Evolutionary conservation across 2,888 invertebrate genomes (phyloP).

Genomic region (Epinotia ramella): DNA sequence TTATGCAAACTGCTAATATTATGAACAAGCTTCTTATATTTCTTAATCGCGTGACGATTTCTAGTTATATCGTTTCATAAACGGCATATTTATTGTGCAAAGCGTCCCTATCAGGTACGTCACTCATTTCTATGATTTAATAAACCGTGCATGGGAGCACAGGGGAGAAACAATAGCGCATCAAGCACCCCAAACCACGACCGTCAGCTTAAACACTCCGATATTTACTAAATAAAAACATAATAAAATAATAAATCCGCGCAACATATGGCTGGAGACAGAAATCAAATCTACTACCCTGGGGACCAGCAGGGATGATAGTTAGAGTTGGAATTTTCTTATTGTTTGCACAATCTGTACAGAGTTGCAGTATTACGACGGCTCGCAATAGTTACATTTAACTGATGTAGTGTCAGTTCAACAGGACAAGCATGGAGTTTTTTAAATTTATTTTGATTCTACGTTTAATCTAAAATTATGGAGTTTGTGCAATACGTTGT

Average conservation of each 20-base stretch:
- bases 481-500: background rate
- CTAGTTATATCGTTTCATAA: background rate
- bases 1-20: background rate
- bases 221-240: slow-evolving; percentile 82
- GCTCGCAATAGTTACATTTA: background rate
- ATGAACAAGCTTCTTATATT: background rate
- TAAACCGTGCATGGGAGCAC: slow-evolving; percentile 30
- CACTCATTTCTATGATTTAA: slow-evolving; percentile 42
- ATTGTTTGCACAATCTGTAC: slow-evolving; percentile 21
- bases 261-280: slow-evolving; percentile 78
- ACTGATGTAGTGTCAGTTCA: background rate
- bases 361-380: background rate
- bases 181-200: slow-evolving; percentile 81
- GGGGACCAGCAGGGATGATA: slow-evolving; percentile 25
- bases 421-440: background rate
- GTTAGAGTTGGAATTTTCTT: slow-evolving; percentile 10
- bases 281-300: slow-evolving; percentile 55
- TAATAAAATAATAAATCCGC: slow-evolving; percentile 83
- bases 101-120: slow-evolving; percentile 39
- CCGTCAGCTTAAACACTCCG: slow-evolving; percentile 84
- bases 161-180: slow-evolving; percentile 75
- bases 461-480: background rate
- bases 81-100: slow-evolving; percentile 13
- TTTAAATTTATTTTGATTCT: background rate
- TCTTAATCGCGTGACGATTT: too few species aligned